Evolutionary conservation across 2,888 invertebrate species (phyloP), one percentile per base, ranked within the genome.

Genomic region (Plebejus argus): DNA sequence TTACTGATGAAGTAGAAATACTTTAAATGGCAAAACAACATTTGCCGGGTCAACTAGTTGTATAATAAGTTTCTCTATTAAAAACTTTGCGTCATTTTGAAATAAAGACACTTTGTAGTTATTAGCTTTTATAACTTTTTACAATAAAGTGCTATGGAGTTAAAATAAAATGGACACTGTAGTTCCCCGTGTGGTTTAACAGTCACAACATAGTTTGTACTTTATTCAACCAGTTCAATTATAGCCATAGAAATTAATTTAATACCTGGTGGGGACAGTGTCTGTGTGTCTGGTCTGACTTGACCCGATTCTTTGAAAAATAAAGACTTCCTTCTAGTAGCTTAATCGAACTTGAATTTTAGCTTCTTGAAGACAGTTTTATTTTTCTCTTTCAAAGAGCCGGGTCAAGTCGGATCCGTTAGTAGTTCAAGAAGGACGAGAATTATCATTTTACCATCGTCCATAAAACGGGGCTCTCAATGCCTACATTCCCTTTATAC

Each of bases 51-150:
- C n/a, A n/a, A n/a, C n/a, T n/a, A n/a, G n/a, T 23, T 66, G 61
- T 70, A 70, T 70, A 4, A 4, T 70, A 70, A 70, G 35, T 70
- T 70, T 70, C 10, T 35, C 35, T 70, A 35, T 70, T 70, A 70
- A 70, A 70, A 70, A 70, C 70, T 70, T 35, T 70, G 15, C 3
- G 33, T 35, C 18, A 70, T 33, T 70, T 70, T 70, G n/a, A 35
- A 33, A 35, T 70, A 33, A 35, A 18, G 61, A 28, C 12, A 66
- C 61, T 23, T 23, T 58, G 20, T 58, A 58, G 58, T 20, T 58
- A 58, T 58, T 58, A 20, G 20, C 58, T 58, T 61, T 66, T 23
- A 28, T 23, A 66, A 66, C 2, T 28, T 66, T 28, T 12, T 23
- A 66, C 20, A 58, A 58, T 58, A 58, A 58, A 58, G 20, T 3